These are phyloP conservation scores for Chrosomus eos DNA, from an alignment of 2,797 vertebrate species.

Conservation along the genomic window DNA sequence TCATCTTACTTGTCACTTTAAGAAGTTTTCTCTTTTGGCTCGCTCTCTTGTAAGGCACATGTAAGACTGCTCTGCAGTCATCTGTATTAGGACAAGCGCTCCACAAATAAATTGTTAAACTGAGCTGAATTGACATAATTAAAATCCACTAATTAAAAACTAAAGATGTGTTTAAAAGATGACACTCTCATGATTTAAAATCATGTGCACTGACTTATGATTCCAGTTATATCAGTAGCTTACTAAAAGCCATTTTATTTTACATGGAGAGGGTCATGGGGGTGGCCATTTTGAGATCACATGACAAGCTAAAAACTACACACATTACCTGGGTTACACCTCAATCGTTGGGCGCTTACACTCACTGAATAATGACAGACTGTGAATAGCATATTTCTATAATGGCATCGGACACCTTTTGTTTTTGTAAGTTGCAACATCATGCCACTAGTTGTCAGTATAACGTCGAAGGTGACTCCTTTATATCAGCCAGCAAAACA, in stretches of 20 bases:
- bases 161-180: neutral
- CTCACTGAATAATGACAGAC: neutral
- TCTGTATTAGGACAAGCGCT: neutral
- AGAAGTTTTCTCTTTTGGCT: neutral
- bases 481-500: neutral
- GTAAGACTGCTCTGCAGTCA: neutral
- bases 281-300: neutral
- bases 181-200: neutral
- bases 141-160: neutral
- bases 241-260: neutral
- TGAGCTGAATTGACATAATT: neutral
- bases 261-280: neutral
- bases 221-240: neutral
- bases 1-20: neutral
- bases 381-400: neutral
- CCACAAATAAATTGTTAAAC: neutral
- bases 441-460: conserved; percentile 11
- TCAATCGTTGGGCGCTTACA: neutral
- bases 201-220: neutral
- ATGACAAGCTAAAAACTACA: neutral
- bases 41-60: neutral
- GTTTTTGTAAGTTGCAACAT: neutral
- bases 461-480: neutral
- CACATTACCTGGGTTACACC: neutral
- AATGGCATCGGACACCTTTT: neutral